A percentile compares a stretch with the other conserved stretches of the same genome.
Conservation (phyloP, 2,797 vertebrate genomes). For the Otolemur crassicaudatus region DNA sequence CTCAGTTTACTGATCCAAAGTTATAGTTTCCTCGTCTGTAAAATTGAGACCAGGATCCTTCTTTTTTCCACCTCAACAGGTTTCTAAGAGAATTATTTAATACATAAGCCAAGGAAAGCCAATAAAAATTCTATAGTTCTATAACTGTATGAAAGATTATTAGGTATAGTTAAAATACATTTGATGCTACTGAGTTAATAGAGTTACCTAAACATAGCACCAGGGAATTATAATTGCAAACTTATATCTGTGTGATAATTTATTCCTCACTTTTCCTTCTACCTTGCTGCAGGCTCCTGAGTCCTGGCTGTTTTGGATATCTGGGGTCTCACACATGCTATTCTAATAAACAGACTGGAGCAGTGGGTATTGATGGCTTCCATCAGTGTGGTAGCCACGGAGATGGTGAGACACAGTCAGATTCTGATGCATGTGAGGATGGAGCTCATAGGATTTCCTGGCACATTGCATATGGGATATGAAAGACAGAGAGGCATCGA, state of each 20-base stretch:
- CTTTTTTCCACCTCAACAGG: conserved; percentile 37
- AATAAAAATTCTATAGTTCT: conserved; percentile 67
- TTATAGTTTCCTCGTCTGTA: conserved; percentile 26
- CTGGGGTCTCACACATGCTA: background rate
- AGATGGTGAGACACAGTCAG: background rate
- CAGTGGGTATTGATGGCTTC: background rate
- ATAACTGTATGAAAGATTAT: conserved; percentile 58
- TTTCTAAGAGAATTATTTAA: conserved; percentile 63
- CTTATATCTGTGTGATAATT: background rate
- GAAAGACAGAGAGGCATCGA: background rate
- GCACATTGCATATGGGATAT: background rate
- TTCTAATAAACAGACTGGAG: background rate
- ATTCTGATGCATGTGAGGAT: background rate
- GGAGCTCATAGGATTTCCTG: background rate
- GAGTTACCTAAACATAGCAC: conserved; percentile 38
- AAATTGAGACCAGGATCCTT: conserved; percentile 38
- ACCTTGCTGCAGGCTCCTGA: background rate
- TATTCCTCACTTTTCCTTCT: background rate
- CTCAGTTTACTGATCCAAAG: background rate
- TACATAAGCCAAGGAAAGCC: conserved; percentile 29
- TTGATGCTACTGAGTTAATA: conserved; percentile 47
- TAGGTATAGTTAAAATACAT: conserved; percentile 42
- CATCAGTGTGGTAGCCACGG: too few species aligned
- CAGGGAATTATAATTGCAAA: background rate
- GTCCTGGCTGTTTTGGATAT: background rate